phyloP scores from a whole-genome alignment of 1,140 invertebrate species.

The Lucilia cuprina region DNA sequence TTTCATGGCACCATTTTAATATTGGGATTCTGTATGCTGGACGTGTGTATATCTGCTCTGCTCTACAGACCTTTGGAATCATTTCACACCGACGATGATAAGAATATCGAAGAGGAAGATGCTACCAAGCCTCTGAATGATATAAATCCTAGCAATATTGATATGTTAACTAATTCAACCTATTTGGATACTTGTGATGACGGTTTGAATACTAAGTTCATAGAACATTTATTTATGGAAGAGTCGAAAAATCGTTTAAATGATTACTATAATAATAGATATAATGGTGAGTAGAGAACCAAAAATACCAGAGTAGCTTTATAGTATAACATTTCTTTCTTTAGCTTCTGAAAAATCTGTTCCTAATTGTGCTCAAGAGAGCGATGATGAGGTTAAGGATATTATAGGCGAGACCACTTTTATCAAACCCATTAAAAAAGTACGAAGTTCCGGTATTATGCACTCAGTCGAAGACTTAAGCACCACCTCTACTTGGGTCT shows the following conservation, averaged over 20 bases:
- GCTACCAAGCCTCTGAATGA: slow-evolving; percentile 47
- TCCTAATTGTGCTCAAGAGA: slow-evolving; percentile 57
- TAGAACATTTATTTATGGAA: slow-evolving; percentile 59
- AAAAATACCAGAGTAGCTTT: background rate
- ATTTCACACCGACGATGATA: slow-evolving; percentile 24
- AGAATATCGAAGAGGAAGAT: slow-evolving; percentile 41
- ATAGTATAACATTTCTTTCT: background rate
- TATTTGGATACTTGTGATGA: slow-evolving; percentile 56
- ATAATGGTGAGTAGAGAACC: slow-evolving; percentile 43
- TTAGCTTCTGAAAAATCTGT: slow-evolving; percentile 36
- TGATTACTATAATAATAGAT: slow-evolving; percentile 53
- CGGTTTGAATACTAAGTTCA: slow-evolving; percentile 56
- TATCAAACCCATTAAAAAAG: slow-evolving; percentile 68
- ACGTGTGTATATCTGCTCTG: slow-evolving; percentile 76
- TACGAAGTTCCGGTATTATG: slow-evolving; percentile 72
- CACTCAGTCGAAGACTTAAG: slow-evolving; percentile 78
- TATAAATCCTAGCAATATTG: slow-evolving; percentile 54
- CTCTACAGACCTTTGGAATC: slow-evolving; percentile 71
- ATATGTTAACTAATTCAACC: slow-evolving; percentile 57
- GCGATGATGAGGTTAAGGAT: slow-evolving; percentile 68
- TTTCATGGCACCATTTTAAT: slow-evolving; percentile 77
- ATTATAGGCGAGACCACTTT: slow-evolving; percentile 66
- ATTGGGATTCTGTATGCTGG: slow-evolving; percentile 78
- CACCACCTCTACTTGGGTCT: slow-evolving; percentile 77
- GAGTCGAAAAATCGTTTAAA: slow-evolving; percentile 60